Evolutionary conservation across 1,140 invertebrate species (phyloP), one percentile per base, ranked within the genome.

Genomic region (Harpegnathos saltator): DNA sequence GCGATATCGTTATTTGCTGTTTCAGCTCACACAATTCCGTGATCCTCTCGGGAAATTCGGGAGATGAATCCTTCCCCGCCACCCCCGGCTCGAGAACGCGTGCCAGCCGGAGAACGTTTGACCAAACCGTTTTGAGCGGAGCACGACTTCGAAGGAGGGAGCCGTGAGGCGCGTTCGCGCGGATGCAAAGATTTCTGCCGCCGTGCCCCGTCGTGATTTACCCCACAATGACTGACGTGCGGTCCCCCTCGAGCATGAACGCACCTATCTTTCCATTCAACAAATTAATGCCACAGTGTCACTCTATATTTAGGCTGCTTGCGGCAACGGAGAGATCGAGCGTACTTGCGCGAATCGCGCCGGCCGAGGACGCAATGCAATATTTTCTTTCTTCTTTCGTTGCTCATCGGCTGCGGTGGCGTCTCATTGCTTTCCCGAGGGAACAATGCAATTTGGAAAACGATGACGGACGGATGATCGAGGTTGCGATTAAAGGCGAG

Each of bases 201-300:
- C 89, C 75, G 86, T 90, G 84, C 85, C 85, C 86, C 84, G 66
- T 74, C 80, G 82, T 77, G 85, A 85, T 88, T 85, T 87, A 90
- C 89, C 88, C 88, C 83, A 90, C 89, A 89, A 84, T 89, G 84
- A 84, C 88, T 89, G 84, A 84, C 88, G 89, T 88, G 88, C 87
- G 87, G 91, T 91, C 90, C 92, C 91, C 90, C 75, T 80, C 90
- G 91, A 88, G 86, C 83, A 88, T 89, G 87, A 92, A 89, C 90
- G 90, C 91, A 92, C 90, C 92, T 93, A 92, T 91, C 89, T 89
- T 88, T 92, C 89, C 91, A 93, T 94, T 94, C 92, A 92, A 94
- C 91, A 92, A 93, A 94, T 94, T 93, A 93, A 86, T 93, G 91
- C 92, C 89, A 91, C 90, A 91, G 90, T 94, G 92, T 94, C 92